Evolutionary conservation across 23 tunicate genomes (phyloP).

Genomic region (Botrylloides violaceus): DNA sequence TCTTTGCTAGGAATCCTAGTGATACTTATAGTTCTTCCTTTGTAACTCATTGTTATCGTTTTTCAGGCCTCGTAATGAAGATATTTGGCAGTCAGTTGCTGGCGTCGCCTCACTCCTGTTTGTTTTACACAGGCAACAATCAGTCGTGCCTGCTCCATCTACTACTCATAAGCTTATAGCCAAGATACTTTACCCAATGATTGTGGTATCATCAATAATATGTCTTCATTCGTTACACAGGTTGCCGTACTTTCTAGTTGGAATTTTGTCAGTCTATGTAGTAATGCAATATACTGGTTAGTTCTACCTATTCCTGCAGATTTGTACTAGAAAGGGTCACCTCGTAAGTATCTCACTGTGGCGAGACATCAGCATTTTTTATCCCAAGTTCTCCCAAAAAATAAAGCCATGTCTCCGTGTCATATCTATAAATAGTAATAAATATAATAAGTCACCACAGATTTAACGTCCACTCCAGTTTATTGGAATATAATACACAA

Average conservation of each 20-base stretch:
- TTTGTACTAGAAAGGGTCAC: too few species aligned
- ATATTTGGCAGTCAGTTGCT: slow-evolving; percentile 9
- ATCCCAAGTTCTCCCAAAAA: too few species aligned
- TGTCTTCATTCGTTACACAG: slow-evolving; percentile 36
- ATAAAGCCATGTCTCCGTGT: too few species aligned
- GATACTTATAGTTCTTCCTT: background rate
- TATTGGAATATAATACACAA: too few species aligned
- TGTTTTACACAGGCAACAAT: slow-evolving; percentile 20
- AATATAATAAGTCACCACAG: too few species aligned
- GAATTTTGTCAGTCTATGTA: slow-evolving; percentile 25
- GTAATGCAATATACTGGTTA: slow-evolving; percentile 21
- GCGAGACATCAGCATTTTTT: too few species aligned
- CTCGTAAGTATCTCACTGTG: too few species aligned
- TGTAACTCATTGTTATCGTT: background rate
- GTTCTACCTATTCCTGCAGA: background rate
- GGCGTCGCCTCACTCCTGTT: slow-evolving; percentile 27
- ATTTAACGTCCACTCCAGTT: too few species aligned
- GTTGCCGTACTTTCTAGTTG: slow-evolving; percentile 27
- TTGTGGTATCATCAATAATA: slow-evolving; percentile 10
- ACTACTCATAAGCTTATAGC: slow-evolving; percentile 2
- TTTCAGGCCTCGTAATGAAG: slow-evolving; percentile 18
- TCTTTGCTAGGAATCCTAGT: too few species aligned
- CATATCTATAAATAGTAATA: too few species aligned
- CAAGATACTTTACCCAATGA: slow-evolving; percentile 22
- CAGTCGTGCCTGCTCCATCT: background rate